A percentile compares a stretch with the other conserved stretches of the same genome.
phyloP scores from a whole-genome alignment of 2,797 vertebrate species.

The Myoxocephalus aenaeus region DNA sequence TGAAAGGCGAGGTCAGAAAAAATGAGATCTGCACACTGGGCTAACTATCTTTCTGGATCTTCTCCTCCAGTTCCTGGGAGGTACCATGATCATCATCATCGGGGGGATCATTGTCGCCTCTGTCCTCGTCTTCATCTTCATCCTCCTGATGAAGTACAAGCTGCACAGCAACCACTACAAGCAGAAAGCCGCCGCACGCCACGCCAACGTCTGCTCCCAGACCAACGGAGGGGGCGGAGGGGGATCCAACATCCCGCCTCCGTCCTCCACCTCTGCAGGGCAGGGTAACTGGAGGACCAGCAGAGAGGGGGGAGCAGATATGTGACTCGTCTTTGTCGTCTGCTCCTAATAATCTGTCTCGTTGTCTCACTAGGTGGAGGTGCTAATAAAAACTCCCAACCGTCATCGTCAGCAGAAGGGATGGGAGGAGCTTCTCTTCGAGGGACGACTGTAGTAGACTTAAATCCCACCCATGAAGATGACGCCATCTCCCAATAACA shows the following conservation, averaged over 20 bases:
- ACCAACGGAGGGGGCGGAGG: conserved; percentile 87
- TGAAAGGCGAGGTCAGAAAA: background rate
- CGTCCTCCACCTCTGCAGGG: conserved; percentile 70
- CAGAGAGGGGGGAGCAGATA: rapidly evolving
- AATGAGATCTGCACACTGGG: no score
- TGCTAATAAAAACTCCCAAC: conserved; percentile 57
- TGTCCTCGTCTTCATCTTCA: conserved; percentile 93
- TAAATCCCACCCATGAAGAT: conserved; percentile 82
- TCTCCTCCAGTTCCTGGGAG: conserved; percentile 85
- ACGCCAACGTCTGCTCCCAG: conserved; percentile 89
- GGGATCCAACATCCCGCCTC: conserved; percentile 59
- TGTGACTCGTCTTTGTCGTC: rapidly evolving
- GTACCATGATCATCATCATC: conserved; percentile 94
- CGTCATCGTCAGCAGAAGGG: conserved; percentile 64
- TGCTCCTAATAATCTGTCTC: background rate
- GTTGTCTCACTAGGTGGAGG: conserved; percentile 58
- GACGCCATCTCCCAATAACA: conserved; percentile 86
- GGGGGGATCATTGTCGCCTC: conserved; percentile 94
- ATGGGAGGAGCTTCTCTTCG: conserved; percentile 73
- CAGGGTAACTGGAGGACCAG: conserved; percentile 50
- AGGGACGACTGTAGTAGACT: conserved; percentile 79
- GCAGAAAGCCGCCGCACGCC: conserved; percentile 76
- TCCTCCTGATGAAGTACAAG: conserved; percentile 93
- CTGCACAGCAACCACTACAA: conserved; percentile 90
- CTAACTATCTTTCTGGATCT: background rate